These are phyloP conservation scores for Caracal caracal DNA, from an alignment of 2,113 vertebrate genomes.

Conservation along the genomic window DNA sequence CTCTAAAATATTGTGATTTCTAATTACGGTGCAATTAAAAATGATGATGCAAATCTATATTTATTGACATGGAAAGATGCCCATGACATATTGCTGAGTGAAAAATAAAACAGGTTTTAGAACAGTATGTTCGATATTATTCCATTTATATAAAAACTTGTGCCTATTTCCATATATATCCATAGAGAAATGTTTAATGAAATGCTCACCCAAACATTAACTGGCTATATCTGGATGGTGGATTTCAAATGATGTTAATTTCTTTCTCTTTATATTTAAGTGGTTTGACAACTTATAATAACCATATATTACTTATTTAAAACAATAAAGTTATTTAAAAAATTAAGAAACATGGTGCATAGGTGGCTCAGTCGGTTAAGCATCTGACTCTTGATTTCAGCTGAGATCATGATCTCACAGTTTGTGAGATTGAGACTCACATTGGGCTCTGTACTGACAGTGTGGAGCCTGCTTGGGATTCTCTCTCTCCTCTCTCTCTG, in stretches of 20 bases:
- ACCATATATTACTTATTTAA: neutral
- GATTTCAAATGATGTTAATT: slow-evolving; percentile 38
- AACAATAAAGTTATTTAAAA: neutral
- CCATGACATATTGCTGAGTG: slow-evolving; percentile 73
- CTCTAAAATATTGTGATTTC: slow-evolving; percentile 64
- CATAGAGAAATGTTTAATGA: slow-evolving; percentile 42
- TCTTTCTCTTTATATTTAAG: slow-evolving; percentile 4
- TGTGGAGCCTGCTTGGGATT: too few relatives aligned
- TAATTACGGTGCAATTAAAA: slow-evolving; percentile 75
- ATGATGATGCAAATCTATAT: slow-evolving; percentile 70
- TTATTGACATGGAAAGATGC: slow-evolving; percentile 73
- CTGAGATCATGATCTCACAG: too few relatives aligned
- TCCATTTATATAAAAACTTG: slow-evolving; percentile 65
- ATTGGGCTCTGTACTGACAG: too few relatives aligned
- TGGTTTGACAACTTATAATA: slow-evolving; percentile 11
- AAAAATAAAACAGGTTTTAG: slow-evolving; percentile 72
- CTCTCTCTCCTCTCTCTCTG: too few relatives aligned
- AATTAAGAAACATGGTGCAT: neutral
- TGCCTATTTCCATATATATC: slow-evolving; percentile 42
- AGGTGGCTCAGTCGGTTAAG: too few relatives aligned
- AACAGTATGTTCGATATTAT: slow-evolving; percentile 67
- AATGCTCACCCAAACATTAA: slow-evolving; percentile 37
- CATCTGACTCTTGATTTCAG: too few relatives aligned
- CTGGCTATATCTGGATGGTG: neutral
- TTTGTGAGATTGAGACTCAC: too few relatives aligned